These are phyloP conservation scores for Neodiprion lecontei DNA, from an alignment of 1,140 invertebrate species.

Conservation along the genomic window DNA sequence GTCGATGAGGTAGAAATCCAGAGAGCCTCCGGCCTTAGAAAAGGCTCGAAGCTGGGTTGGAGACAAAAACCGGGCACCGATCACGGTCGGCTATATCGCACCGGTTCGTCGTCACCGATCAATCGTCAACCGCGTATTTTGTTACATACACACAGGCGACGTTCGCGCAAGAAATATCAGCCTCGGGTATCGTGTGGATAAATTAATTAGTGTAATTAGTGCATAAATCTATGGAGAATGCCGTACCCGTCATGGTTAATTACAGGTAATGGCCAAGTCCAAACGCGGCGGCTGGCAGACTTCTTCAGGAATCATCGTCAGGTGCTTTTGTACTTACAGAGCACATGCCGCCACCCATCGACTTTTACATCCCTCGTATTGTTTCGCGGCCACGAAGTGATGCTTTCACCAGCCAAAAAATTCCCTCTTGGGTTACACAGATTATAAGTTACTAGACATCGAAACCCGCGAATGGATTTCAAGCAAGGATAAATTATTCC, in stretches of 20 bases:
- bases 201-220: conserved; percentile 52
- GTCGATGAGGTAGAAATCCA: no score
- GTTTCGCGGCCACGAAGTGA: no score
- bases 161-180: conserved; percentile 14
- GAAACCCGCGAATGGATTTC: no score
- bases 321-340: not conserved
- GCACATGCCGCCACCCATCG: no score
- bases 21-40: no score
- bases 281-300: conserved; percentile 22
- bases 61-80: not conserved
- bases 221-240: conserved; percentile 42
- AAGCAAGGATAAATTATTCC: no score
- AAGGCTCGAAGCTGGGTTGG: no score
- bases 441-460: no score
- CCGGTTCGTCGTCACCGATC: not conserved
- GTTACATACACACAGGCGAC: not conserved
- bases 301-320: not conserved
- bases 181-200: conserved; percentile 28
- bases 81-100: not conserved
- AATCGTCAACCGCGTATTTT: not conserved
- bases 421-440: no score
- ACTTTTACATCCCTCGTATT: no score
- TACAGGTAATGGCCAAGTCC: conserved; percentile 33
- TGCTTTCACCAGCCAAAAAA: no score
- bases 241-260: conserved; percentile 41